phyloP scores from a whole-genome alignment of 2,797 vertebrate genomes.

The Picus viridis region DNA sequence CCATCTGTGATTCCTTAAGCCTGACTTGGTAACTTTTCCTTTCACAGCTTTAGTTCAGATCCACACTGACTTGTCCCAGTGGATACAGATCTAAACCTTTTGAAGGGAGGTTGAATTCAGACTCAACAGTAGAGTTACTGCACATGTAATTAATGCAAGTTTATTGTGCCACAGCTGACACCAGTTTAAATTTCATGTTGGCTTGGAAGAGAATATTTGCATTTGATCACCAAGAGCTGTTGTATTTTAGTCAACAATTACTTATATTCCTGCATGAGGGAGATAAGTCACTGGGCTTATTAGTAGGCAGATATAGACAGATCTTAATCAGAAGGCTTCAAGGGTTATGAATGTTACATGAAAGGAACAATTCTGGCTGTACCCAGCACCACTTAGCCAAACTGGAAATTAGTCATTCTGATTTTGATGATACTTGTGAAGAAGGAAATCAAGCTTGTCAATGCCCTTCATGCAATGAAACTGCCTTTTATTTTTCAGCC shows the following conservation, averaged over 20 bases:
- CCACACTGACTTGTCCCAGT: neutral
- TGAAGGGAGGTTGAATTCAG: neutral
- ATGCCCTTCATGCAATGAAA: neutral
- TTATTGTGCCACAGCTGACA: neutral
- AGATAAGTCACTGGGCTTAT: conserved; percentile 56
- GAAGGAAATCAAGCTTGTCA: conserved; percentile 14
- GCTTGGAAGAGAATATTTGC: conserved; percentile 26
- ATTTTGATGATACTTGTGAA: neutral
- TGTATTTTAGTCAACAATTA: conserved; percentile 57
- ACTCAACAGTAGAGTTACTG: neutral
- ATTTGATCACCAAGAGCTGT: conserved; percentile 24
- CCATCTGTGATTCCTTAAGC: neutral
- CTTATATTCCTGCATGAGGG: conserved; percentile 57
- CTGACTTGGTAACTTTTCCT: neutral
- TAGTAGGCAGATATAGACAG: neutral
- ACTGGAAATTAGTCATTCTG: conserved; percentile 19
- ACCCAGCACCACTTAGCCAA: neutral
- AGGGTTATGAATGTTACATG: conserved; percentile 46
- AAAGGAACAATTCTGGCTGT: conserved; percentile 15
- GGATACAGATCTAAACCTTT: neutral
- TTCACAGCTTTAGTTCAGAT: neutral
- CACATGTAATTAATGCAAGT: neutral
- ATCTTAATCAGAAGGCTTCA: conserved; percentile 1
- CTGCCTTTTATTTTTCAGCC: neutral
- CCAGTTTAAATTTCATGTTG: neutral